phyloP scores from a whole-genome alignment of 1,140 invertebrate genomes.

The Sarcophaga peregrina region DNA sequence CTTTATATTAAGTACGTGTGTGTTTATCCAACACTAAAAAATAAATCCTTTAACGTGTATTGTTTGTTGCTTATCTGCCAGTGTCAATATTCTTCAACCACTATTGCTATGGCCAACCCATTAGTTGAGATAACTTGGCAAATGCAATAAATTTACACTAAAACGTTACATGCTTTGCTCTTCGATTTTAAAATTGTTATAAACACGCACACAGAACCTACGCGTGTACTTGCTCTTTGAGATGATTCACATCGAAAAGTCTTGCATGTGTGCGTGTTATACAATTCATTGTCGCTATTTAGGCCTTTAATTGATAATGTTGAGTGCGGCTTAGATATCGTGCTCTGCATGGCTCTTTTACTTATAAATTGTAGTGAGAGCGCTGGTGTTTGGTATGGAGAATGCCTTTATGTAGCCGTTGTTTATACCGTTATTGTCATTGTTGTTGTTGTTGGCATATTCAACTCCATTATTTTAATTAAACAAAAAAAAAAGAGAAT shows the following conservation, averaged over 20 bases:
- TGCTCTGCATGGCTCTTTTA: too few species aligned
- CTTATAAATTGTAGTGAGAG: too few species aligned
- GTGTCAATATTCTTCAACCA: too few species aligned
- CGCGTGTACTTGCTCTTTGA: not conserved
- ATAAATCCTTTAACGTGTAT: too few species aligned
- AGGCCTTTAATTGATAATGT: constrained; percentile 5
- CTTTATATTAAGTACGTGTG: too few species aligned
- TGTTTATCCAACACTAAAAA: too few species aligned
- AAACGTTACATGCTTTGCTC: constrained; percentile 1
- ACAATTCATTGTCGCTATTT: not conserved
- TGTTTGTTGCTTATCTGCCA: too few species aligned
- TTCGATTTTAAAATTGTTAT: not conserved
- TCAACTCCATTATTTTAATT: constrained; percentile 22
- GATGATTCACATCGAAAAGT: not conserved
- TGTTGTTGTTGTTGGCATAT: constrained; percentile 9
- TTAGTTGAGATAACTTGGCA: constrained; percentile 20
- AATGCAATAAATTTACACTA: constrained; percentile 11
- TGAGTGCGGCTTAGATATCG: not conserved
- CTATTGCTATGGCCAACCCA: not conserved
- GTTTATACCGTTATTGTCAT: not conserved
- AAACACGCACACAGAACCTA: not conserved
- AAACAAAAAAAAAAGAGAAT: not conserved
- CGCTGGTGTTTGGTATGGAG: too few species aligned
- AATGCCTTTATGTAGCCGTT: not conserved
- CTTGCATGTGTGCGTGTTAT: not conserved